phyloP scores from a whole-genome alignment of 35 echinoderm and acorn worm species.

The Amphiura filiformis region DNA sequence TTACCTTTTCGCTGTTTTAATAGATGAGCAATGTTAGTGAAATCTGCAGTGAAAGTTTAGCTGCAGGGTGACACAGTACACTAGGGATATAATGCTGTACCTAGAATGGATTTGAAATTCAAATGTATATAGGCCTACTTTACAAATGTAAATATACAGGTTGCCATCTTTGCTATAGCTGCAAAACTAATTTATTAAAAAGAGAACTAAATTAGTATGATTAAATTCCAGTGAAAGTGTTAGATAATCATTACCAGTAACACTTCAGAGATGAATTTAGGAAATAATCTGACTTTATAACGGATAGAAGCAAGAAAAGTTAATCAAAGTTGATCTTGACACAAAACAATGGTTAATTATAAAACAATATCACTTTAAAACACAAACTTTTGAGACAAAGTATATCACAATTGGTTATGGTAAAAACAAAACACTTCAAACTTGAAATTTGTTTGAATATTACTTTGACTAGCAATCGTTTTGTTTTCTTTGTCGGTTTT shows the following conservation, averaged over 20 bases:
- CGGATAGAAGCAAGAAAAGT: not conserved
- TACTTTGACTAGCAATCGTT: not conserved
- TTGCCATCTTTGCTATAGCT: not conserved
- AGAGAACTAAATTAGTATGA: not conserved
- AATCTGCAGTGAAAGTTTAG: not conserved
- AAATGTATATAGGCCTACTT: not conserved
- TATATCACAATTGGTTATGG: not conserved
- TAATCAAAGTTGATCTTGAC: no score
- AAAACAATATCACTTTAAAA: not conserved
- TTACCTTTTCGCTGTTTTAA: not conserved
- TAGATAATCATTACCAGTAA: not conserved
- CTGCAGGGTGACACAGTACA: not conserved
- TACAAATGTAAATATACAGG: no score
- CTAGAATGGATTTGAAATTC: not conserved
- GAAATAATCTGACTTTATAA: not conserved
- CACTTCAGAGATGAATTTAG: not conserved
- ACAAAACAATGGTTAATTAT: no score
- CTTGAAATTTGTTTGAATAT: not conserved
- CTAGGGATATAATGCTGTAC: not conserved
- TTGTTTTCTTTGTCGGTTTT: not conserved
- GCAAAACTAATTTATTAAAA: not conserved
- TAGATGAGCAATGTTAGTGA: not conserved
- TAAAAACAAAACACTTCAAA: not conserved
- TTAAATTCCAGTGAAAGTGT: not conserved
- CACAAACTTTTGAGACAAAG: not conserved